Base-by-base conservation (phyloP, 1,140 invertebrate genomes). In the Cherax destructor region DNA sequence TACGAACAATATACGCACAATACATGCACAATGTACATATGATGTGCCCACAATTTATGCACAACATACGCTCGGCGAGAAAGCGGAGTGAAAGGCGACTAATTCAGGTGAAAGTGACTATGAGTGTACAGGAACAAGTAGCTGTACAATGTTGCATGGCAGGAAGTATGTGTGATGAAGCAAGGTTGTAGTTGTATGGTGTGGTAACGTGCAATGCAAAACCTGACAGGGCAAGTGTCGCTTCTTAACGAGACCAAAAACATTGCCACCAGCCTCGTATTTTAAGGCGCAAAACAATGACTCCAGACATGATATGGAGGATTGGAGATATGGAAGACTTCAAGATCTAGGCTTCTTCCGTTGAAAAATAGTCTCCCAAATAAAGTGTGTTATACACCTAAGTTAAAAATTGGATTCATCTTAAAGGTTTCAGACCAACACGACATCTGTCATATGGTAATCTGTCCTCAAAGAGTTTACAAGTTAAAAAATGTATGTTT, bases 381-480 rank as follows among this genome's bases (percentile, higher is more conserved):
- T 65, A 2, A 41, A 41, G 30, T 2, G 2, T 41, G 30, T 41
- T 41, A 41, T 41, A 41, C 30, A 41, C 30, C 30, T 41, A 41
- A 41, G 30, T 41, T 41, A 41, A 41, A 41, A 59, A 18, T 11
- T 69, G 30, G 69, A 41, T 5, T 10, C 24, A 30, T 74, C 7
- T 41, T 74, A 74, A 41, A 6, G 69, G 1, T 74, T 30, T 30
- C 69, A 74, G 24, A 30, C n/a, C n/a, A 30, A 10, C 69, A 74
- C 30, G 21, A 21, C 69, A 74, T 74, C 21, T 30, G n/a, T 74
- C 16, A 10, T 16, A 74, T 11, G 24, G 3, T 74, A 9, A 30
- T 74, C 69, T 74, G 69, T 74, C 69, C 69, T 74, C 24, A 30
- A 74, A 74, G 69, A 74, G 69, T 30, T 74, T 74, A 65, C 18